Conservation (phyloP, 2,888 invertebrate species). For the Drosophila kuntzei region DNA sequence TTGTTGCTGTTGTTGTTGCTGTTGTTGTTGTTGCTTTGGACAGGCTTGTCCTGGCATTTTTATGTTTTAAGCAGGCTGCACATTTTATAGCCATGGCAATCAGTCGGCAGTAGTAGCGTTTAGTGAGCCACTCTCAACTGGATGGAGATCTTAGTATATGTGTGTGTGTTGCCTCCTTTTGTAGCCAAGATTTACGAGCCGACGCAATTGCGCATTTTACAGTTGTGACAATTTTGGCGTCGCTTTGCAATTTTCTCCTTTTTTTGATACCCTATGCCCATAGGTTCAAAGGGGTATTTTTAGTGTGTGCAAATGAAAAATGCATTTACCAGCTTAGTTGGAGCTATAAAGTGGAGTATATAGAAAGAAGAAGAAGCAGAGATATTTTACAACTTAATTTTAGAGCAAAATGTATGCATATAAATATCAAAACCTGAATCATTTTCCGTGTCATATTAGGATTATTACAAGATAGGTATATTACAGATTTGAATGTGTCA, state of each 20-base stretch:
- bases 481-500: too few species aligned
- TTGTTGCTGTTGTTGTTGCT: slow-evolving; percentile 29
- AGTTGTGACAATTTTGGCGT: slow-evolving; percentile 79
- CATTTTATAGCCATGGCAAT: slow-evolving; percentile 71
- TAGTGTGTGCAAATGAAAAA: neutral
- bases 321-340: neutral
- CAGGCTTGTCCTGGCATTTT: slow-evolving; percentile 63
- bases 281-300: neutral
- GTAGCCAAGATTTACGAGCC: slow-evolving; percentile 75
- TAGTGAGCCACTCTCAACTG: slow-evolving; percentile 70
- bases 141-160: slow-evolving; percentile 5
- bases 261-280: slow-evolving; percentile 5
- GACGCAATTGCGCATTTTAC: slow-evolving; percentile 81
- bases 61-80: slow-evolving; percentile 81
- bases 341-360: neutral
- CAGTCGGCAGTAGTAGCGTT: slow-evolving; percentile 67
- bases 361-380: neutral
- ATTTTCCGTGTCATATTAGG: too few species aligned
- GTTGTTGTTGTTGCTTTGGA: slow-evolving; percentile 37
- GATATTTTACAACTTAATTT: too few species aligned
- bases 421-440: too few species aligned
- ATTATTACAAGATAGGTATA: too few species aligned
- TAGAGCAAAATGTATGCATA: too few species aligned
- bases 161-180: slow-evolving; percentile 40
- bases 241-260: slow-evolving; percentile 66